Conservation (phyloP, 2,113 vertebrate species). For the Cyprinodon variegatus region DNA sequence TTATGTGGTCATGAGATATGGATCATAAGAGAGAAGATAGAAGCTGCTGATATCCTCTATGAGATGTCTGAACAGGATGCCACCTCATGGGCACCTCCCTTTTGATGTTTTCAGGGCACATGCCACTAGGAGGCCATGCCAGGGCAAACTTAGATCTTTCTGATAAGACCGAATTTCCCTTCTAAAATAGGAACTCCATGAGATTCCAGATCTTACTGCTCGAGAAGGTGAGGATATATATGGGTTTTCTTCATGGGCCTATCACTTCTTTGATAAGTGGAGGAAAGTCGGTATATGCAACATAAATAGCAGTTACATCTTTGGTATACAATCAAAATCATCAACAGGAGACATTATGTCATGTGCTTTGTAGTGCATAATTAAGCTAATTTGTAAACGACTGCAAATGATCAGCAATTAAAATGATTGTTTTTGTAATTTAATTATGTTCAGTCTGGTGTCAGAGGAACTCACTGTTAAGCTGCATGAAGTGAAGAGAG, state of each 20-base stretch:
- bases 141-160: too few relatives aligned
- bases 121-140: too few relatives aligned
- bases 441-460: fast-evolving
- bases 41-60: too few relatives aligned
- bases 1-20: too few relatives aligned
- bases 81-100: too few relatives aligned
- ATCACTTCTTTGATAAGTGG: background rate
- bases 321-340: background rate
- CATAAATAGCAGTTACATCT: background rate
- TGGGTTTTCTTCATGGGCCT: background rate
- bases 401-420: background rate
- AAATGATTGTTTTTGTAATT: background rate
- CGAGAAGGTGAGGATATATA: background rate
- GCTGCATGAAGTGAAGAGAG: slow-evolving; percentile 20
- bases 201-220: too few relatives aligned
- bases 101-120: too few relatives aligned
- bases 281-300: background rate
- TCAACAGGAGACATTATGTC: background rate
- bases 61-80: too few relatives aligned
- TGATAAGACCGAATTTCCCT: too few relatives aligned
- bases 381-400: too few relatives aligned
- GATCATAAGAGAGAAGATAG: too few relatives aligned
- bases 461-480: slow-evolving; percentile 4
- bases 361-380: background rate
- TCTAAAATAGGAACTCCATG: too few relatives aligned